A percentile compares a stretch with the other conserved stretches of the same genome.
phyloP scores from a whole-genome alignment of 2,797 vertebrate genomes.

The Miichthys miiuy region DNA sequence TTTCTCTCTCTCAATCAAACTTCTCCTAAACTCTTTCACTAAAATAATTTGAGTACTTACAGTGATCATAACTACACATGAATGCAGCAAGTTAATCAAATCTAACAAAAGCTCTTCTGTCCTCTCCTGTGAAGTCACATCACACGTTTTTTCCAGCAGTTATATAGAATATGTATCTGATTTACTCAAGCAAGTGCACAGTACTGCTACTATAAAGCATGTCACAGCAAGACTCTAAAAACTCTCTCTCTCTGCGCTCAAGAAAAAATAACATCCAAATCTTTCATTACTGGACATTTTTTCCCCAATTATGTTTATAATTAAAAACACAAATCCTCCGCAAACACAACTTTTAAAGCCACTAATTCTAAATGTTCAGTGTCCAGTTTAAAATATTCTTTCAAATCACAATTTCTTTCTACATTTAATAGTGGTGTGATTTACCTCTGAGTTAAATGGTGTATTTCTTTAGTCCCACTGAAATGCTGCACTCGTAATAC shows the following conservation, averaged over 20 bases:
- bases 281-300: background rate
- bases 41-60: background rate
- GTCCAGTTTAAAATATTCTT: background rate
- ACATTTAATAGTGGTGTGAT: conserved; percentile 25
- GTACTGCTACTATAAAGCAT: conserved; percentile 1
- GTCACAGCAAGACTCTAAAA: background rate
- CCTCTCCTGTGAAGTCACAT: conserved; percentile 4
- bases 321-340: conserved; percentile 1
- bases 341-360: conserved; percentile 4
- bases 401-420: conserved; percentile 5
- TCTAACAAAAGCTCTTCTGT: conserved; percentile 4
- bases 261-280: background rate
- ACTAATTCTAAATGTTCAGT: background rate
- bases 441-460: conserved; percentile 67
- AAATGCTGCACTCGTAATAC: conserved; percentile 30
- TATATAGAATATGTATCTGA: background rate
- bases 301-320: background rate
- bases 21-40: conserved; percentile 16
- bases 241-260: background rate
- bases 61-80: conserved; percentile 3
- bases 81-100: conserved; percentile 26
- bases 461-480: conserved; percentile 44
- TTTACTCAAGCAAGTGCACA: conserved; percentile 7
- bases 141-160: conserved; percentile 5
- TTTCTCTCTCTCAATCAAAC: background rate